These are phyloP conservation scores for Coecobrya sp. DNA, from an alignment of 2,888 invertebrate species.

Conservation along the genomic window DNA sequence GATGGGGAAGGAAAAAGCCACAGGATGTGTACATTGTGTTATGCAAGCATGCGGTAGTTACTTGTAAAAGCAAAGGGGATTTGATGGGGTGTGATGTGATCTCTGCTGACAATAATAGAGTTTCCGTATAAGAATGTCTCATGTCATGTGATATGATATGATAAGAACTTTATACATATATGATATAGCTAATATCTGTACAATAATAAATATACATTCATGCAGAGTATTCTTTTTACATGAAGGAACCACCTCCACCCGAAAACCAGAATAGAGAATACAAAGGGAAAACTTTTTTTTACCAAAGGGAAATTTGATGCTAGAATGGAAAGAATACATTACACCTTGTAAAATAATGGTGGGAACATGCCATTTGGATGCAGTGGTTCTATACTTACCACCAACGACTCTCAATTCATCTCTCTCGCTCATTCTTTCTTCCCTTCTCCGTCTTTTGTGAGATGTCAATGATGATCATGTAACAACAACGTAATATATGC, in stretches of 20 bases:
- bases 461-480: constrained; percentile 69
- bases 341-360: constrained; percentile 73
- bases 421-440: constrained; percentile 38
- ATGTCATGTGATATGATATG: constrained; percentile 46
- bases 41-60: constrained; percentile 75
- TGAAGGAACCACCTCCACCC: neutral
- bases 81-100: constrained; percentile 80
- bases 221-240: neutral
- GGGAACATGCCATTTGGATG: constrained; percentile 70
- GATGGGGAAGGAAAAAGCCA: constrained; percentile 70
- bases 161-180: constrained; percentile 2
- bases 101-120: constrained; percentile 76
- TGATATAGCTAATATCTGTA: neutral
- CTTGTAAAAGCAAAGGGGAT: constrained; percentile 74
- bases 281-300: constrained; percentile 54
- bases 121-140: constrained; percentile 58
- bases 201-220: constrained; percentile 54
- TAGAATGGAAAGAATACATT: constrained; percentile 68
- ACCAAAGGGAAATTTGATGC: constrained; percentile 33
- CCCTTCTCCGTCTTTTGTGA: constrained; percentile 38
- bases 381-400: constrained; percentile 31
- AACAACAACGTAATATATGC: constrained; percentile 60
- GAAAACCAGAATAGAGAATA: constrained; percentile 35
- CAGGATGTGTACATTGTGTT: constrained; percentile 77
- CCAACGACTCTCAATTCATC: constrained; percentile 55